Conservation (phyloP, 2,113 vertebrate genomes). For the Eubucco bourcierii region DNA sequence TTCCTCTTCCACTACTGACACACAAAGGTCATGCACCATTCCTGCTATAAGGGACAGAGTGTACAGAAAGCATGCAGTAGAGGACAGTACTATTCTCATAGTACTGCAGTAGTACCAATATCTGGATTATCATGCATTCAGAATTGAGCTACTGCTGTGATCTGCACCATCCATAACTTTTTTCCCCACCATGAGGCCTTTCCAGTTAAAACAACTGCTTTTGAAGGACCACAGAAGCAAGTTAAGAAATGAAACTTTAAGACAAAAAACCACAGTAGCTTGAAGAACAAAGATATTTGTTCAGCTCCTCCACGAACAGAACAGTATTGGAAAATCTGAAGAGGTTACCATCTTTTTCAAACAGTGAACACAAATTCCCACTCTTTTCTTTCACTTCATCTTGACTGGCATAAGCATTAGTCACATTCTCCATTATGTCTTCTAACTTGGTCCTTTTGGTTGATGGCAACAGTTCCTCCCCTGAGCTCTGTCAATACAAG, state of each 20-base stretch:
- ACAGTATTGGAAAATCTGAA: conserved; percentile 9
- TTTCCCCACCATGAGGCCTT: not conserved
- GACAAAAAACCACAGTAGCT: not conserved
- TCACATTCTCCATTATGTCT: conserved; percentile 14
- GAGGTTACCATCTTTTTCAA: conserved; percentile 56
- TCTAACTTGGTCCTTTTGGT: conserved; percentile 85
- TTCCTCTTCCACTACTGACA: not conserved
- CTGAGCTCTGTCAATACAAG: conserved; percentile 58
- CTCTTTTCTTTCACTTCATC: conserved; percentile 61
- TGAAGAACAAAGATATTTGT: not conserved
- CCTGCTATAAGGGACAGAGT: rapidly evolving
- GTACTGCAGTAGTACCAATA: not conserved
- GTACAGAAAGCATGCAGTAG: not conserved
- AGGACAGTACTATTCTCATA: not conserved
- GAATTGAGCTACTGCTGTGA: not conserved
- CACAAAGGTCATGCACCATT: not conserved
- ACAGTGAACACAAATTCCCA: not conserved
- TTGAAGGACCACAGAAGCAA: not conserved
- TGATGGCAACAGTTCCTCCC: conserved; percentile 65
- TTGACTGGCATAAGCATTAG: conserved; percentile 61
- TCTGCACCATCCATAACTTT: not conserved
- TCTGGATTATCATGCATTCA: not conserved
- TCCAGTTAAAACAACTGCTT: conserved; percentile 13
- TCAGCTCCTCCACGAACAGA: not conserved
- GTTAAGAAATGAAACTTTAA: not conserved